A percentile compares a stretch with the other conserved stretches of the same genome.
Conservation (phyloP, 2,888 invertebrate species). For the Scrobipalpa costella region DNA sequence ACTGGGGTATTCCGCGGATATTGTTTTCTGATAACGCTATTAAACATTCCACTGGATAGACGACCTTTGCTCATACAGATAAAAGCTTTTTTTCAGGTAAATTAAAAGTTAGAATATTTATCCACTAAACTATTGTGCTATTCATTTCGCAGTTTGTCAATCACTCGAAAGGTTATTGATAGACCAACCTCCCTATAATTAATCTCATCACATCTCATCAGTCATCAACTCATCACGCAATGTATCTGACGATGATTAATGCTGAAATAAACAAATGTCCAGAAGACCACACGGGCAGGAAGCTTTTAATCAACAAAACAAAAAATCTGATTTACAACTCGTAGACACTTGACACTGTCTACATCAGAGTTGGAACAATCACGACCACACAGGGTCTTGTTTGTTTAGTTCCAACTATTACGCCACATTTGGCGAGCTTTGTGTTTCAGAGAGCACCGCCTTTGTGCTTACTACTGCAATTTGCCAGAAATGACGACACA, state of each 20-base stretch:
- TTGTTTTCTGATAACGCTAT: neutral
- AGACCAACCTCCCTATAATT: too few relatives aligned
- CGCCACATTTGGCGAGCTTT: conserved; percentile 43
- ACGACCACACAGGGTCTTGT: conserved; percentile 46
- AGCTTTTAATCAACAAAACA: conserved; percentile 11
- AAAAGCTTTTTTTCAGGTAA: neutral
- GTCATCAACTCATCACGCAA: too few relatives aligned
- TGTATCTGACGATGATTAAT: neutral
- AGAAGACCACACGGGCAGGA: conserved; percentile 19
- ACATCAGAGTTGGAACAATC: conserved; percentile 16
- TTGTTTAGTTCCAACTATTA: conserved; percentile 44
- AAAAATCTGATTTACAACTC: conserved; percentile 8
- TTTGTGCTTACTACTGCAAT: conserved; percentile 22
- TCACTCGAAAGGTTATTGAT: too few relatives aligned
- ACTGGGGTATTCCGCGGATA: neutral
- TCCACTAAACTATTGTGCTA: too few relatives aligned
- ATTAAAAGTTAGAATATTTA: too few relatives aligned
- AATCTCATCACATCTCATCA: too few relatives aligned
- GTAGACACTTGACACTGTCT: conserved; percentile 12
- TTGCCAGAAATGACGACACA: neutral
- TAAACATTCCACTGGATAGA: neutral
- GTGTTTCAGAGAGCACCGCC: conserved; percentile 40
- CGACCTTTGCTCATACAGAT: neutral
- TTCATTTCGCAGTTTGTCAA: too few relatives aligned
- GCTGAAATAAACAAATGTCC: conserved; percentile 12